phyloP scores from a whole-genome alignment of 1,140 invertebrate genomes.

The Heliothis virescens region DNA sequence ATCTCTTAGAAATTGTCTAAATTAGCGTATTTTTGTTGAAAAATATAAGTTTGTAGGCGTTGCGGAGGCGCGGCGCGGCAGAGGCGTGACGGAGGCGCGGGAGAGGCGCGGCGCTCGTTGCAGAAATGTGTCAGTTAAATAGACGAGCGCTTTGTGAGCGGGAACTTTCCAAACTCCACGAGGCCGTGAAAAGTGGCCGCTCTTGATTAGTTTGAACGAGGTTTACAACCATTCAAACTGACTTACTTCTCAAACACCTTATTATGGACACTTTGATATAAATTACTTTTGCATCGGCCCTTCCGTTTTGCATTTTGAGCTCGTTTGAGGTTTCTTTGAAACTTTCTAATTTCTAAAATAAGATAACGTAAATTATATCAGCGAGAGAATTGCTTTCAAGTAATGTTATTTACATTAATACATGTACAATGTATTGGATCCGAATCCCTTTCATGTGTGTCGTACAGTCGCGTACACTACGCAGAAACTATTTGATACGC shows the following conservation, averaged over 20 bases:
- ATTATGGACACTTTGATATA: constrained; percentile 30
- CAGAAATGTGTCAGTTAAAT: constrained; percentile 44
- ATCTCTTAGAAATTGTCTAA: constrained; percentile 8
- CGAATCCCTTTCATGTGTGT: constrained; percentile 24
- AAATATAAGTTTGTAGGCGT: constrained; percentile 4
- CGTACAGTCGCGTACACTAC: constrained; percentile 22
- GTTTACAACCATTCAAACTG: constrained; percentile 28
- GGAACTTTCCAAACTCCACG: constrained; percentile 33
- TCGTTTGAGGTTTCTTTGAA: constrained; percentile 9
- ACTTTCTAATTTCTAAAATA: constrained; percentile 29
- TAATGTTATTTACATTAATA: constrained; percentile 39
- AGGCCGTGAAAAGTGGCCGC: constrained; percentile 42
- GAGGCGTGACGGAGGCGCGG: neutral
- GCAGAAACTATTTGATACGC: constrained; percentile 33
- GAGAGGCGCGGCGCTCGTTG: neutral
- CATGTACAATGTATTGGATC: constrained; percentile 25
- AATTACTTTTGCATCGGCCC: constrained; percentile 44
- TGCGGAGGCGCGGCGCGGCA: neutral
- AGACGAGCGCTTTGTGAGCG: constrained; percentile 18
- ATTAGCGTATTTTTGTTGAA: constrained; percentile 10
- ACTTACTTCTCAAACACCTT: constrained; percentile 36
- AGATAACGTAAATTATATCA: neutral
- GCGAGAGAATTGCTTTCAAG: constrained; percentile 1
- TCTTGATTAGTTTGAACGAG: constrained; percentile 47
- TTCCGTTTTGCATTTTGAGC: constrained; percentile 16